Evolutionary conservation across 1,140 invertebrate genomes (phyloP).

Genomic region (Tetraneura akinire): DNA sequence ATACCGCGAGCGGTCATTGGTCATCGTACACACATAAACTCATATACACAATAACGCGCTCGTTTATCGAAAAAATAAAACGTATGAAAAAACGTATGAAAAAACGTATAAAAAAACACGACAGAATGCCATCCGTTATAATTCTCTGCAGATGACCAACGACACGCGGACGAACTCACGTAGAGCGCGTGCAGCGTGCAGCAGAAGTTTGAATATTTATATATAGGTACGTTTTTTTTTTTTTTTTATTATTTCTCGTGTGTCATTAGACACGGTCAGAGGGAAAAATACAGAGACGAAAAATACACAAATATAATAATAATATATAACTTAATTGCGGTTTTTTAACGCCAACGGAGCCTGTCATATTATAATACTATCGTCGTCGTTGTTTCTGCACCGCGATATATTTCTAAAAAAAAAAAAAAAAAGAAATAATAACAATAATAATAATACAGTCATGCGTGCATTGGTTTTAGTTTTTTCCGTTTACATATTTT

Average conservation of each 20-base stretch:
- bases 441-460: too few species aligned
- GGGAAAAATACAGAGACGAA: conserved; percentile 2
- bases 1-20: not conserved
- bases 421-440: too few species aligned
- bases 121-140: conserved; percentile 26
- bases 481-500: not conserved
- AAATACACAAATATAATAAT: too few species aligned
- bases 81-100: too few species aligned
- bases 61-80: conserved; percentile 11
- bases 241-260: not conserved
- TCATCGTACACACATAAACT: not conserved
- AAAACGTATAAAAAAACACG: not conserved
- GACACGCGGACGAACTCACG: conserved; percentile 20
- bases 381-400: not conserved
- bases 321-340: conserved; percentile 33
- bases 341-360: conserved; percentile 37
- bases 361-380: conserved; percentile 25
- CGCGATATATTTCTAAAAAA: too few species aligned
- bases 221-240: not conserved
- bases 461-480: not conserved
- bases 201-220: too few species aligned
- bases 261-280: conserved; percentile 30
- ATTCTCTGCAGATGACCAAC: conserved; percentile 19
- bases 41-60: not conserved
- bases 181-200: not conserved